phyloP scores from a whole-genome alignment of 2,797 vertebrate species.

The Microchirus variegatus region DNA sequence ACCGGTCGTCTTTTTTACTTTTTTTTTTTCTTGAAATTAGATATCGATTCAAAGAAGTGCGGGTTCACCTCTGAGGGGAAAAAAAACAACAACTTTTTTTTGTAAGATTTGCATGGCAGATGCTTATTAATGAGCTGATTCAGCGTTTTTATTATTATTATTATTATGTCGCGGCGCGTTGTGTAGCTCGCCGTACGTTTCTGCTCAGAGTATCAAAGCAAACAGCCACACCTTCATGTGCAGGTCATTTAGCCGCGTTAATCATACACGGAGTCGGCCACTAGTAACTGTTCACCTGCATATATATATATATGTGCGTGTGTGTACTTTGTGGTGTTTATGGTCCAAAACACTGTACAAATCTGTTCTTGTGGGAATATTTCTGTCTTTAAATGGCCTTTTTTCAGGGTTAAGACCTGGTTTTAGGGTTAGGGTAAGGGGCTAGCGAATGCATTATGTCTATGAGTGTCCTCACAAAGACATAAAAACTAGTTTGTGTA shows the following conservation, averaged over 20 bases:
- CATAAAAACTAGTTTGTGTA: too few relatives aligned
- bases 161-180: too few relatives aligned
- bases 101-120: neutral
- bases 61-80: conserved; percentile 27
- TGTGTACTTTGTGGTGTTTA: neutral
- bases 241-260: conserved; percentile 60
- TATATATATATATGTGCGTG: neutral
- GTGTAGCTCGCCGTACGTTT: conserved; percentile 17
- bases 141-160: too few relatives aligned
- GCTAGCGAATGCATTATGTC: too few relatives aligned
- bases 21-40: conserved; percentile 48
- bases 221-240: conserved; percentile 66
- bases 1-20: conserved; percentile 52
- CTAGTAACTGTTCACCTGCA: conserved; percentile 49
- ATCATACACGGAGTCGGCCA: conserved; percentile 62
- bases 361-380: too few relatives aligned
- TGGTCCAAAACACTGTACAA: conserved; percentile 5
- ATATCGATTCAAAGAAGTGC: conserved; percentile 64
- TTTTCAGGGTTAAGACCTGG: too few relatives aligned
- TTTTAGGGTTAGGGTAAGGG: too few relatives aligned
- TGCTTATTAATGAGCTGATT: too few relatives aligned
- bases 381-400: too few relatives aligned
- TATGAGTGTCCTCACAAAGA: too few relatives aligned
- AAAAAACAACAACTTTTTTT: conserved; percentile 23
- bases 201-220: conserved; percentile 60